phyloP scores from a whole-genome alignment of 2,888 invertebrate species.

The Neocrepidodera transversa region DNA sequence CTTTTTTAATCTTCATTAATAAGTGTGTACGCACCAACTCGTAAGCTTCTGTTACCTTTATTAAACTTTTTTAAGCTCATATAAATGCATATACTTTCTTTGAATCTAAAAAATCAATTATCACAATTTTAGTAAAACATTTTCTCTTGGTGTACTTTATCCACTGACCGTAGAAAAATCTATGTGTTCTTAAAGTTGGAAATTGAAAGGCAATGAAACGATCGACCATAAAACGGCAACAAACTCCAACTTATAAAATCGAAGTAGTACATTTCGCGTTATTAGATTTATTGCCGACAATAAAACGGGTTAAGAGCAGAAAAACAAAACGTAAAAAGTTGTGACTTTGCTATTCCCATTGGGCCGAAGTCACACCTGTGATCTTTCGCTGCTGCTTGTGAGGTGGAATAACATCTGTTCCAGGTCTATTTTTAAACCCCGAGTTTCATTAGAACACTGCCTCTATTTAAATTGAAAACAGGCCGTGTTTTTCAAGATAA shows the following conservation, averaged over 20 bases:
- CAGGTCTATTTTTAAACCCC: constrained; percentile 14
- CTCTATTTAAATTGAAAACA: constrained; percentile 15
- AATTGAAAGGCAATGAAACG: neutral
- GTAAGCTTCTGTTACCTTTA: no score
- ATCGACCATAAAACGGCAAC: neutral
- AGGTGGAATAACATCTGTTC: constrained; percentile 21
- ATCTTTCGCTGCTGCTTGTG: constrained; percentile 15
- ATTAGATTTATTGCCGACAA: constrained; percentile 9
- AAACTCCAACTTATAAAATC: neutral
- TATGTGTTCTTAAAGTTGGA: neutral
- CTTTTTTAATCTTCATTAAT: no score
- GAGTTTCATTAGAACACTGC: constrained; percentile 15
- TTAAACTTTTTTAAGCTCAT: no score
- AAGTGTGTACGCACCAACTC: no score
- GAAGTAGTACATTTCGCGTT: neutral
- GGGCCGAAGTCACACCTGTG: constrained; percentile 20
- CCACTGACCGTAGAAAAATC: no score
- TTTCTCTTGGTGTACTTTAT: no score
- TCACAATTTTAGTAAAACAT: no score
- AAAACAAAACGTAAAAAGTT: constrained; percentile 12
- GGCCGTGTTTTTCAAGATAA: no score
- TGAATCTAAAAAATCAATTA: no score
- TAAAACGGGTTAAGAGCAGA: constrained; percentile 7
- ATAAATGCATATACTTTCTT: no score
- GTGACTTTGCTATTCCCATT: constrained; percentile 1